A percentile compares a stretch with the other conserved stretches of the same genome.
Evolutionary conservation across 2,113 vertebrate genomes (phyloP).

Genomic region (Aptenodytes forsteri): DNA sequence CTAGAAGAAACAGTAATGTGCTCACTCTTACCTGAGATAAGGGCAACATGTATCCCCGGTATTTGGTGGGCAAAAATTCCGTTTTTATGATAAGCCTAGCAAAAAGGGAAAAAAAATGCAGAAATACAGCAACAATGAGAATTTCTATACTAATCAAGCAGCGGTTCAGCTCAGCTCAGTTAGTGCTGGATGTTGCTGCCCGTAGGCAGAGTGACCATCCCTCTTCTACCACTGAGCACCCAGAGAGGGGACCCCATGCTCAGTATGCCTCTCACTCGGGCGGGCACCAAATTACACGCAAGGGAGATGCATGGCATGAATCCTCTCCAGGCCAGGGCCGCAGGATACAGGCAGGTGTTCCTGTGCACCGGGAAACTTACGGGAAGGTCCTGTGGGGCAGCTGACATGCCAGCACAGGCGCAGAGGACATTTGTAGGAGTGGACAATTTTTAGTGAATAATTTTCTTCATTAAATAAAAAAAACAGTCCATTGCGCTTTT

Average conservation of each 20-base stretch:
- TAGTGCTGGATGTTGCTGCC: not conserved
- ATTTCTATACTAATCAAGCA: not conserved
- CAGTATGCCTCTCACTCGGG: not conserved
- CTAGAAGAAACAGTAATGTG: not conserved
- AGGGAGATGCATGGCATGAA: not conserved
- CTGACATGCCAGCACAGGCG: not conserved
- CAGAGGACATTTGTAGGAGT: not conserved
- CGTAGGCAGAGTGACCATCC: not conserved
- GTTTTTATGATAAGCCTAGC: constrained; percentile 91
- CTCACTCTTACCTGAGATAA: constrained; percentile 84
- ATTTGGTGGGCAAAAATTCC: constrained; percentile 90
- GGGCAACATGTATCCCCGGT: constrained; percentile 86
- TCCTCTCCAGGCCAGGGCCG: not conserved
- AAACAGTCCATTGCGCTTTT: not conserved
- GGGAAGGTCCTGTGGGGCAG: not conserved
- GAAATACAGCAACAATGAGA: not conserved
- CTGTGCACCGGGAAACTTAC: not conserved
- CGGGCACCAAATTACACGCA: not conserved
- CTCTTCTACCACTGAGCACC: not conserved
- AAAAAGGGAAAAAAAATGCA: not conserved
- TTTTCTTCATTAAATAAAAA: not conserved
- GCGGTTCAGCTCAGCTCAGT: not conserved
- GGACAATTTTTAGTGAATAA: not conserved
- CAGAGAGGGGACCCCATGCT: not conserved
- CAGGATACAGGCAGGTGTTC: not conserved